Evolutionary conservation across 2,797 vertebrate species (phyloP).

Genomic region (Anguilla marmorata): DNA sequence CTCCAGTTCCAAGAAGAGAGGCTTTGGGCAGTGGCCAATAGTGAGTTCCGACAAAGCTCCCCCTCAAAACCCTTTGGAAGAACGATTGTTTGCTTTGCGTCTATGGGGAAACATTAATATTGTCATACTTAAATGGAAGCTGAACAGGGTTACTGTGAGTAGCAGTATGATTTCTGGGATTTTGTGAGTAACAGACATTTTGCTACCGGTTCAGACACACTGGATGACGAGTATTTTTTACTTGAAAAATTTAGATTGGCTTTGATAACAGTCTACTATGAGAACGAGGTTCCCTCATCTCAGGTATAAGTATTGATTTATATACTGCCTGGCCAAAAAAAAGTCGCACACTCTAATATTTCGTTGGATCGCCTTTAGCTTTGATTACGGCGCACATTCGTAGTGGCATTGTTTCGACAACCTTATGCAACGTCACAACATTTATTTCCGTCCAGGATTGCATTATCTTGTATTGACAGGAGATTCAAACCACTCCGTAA

Average conservation of each 20-base stretch:
- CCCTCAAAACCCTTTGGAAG: background rate
- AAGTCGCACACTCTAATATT: too few relatives aligned
- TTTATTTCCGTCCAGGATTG: too few relatives aligned
- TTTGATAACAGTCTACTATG: background rate
- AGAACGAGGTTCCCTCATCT: slow-evolving; percentile 20
- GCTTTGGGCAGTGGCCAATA: slow-evolving; percentile 74
- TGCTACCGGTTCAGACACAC: background rate
- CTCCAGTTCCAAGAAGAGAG: slow-evolving; percentile 87
- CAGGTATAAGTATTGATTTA: background rate
- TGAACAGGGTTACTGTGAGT: background rate
- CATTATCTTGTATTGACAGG: too few relatives aligned
- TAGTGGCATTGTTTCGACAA: too few relatives aligned
- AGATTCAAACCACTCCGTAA: too few relatives aligned
- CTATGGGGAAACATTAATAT: background rate
- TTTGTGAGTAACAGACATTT: background rate
- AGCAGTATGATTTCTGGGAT: background rate
- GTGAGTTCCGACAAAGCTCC: slow-evolving; percentile 64
- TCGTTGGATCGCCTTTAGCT: too few relatives aligned
- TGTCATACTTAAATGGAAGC: background rate
- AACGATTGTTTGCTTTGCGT: background rate
- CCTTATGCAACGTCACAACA: too few relatives aligned
- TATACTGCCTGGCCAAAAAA: background rate
- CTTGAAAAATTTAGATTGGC: background rate
- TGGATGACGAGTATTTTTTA: background rate
- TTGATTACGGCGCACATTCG: too few relatives aligned